Conservation (phyloP, 2,113 vertebrate species). For the Triplophysa dalaica region DNA sequence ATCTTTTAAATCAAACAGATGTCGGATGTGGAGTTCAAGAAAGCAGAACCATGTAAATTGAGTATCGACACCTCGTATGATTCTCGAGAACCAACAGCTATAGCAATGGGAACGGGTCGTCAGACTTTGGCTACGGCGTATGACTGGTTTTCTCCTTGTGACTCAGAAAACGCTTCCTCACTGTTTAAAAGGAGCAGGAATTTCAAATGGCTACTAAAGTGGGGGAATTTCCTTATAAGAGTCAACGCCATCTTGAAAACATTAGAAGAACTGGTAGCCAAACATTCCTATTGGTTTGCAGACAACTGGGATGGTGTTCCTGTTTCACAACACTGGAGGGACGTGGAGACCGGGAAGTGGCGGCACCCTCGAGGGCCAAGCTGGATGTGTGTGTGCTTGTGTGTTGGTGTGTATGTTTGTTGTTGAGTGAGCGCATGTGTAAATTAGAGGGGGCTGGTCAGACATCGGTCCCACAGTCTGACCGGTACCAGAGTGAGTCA, state of each 20-base stretch:
- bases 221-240: slow-evolving; percentile 78
- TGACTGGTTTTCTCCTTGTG: slow-evolving; percentile 67
- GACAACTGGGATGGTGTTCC: slow-evolving; percentile 64
- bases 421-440: slow-evolving; percentile 50
- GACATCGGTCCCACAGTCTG: slow-evolving; percentile 54
- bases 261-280: slow-evolving; percentile 78
- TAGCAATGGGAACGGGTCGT: neutral
- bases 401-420: slow-evolving; percentile 51
- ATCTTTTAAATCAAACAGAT: slow-evolving; percentile 52
- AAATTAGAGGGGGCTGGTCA: slow-evolving; percentile 43
- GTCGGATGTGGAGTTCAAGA: slow-evolving; percentile 33
- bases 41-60: neutral
- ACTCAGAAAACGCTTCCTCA: slow-evolving; percentile 72
- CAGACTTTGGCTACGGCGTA: slow-evolving; percentile 53
- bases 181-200: slow-evolving; percentile 71
- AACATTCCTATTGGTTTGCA: slow-evolving; percentile 71
- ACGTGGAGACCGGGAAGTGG: slow-evolving; percentile 43
- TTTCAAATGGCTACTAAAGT: slow-evolving; percentile 76
- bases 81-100: slow-evolving; percentile 26
- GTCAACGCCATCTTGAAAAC: slow-evolving; percentile 80
- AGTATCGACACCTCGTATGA: neutral
- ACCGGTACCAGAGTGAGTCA: slow-evolving; percentile 58
- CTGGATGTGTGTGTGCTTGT: slow-evolving; percentile 43
- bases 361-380: slow-evolving; percentile 35
- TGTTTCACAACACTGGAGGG: slow-evolving; percentile 47